Conservation (phyloP, 2,113 vertebrate species). For the Istiophorus platypterus region DNA sequence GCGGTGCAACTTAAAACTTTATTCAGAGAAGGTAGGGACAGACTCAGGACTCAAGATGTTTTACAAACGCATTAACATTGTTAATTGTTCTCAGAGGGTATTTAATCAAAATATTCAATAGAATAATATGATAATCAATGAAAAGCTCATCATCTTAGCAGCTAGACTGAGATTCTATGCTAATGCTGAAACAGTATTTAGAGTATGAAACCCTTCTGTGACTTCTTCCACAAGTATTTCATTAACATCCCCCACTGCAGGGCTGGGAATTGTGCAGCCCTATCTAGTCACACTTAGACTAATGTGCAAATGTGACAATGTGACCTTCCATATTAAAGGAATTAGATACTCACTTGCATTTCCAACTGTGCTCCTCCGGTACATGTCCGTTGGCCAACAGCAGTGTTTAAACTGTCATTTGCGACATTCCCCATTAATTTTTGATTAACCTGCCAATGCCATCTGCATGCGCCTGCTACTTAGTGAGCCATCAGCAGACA, state of each 20-base stretch:
- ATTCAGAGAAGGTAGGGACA: background rate
- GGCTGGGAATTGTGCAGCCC: conserved; percentile 5
- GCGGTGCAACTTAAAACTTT: background rate
- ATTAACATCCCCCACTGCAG: background rate
- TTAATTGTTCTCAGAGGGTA: background rate
- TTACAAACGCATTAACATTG: background rate
- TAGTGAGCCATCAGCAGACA: conserved; percentile 59
- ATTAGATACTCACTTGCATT: conserved; percentile 54
- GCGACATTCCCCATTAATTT: conserved; percentile 68
- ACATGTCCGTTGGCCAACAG: conserved; percentile 36
- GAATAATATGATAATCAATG: background rate
- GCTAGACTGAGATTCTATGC: background rate
- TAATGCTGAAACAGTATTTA: background rate
- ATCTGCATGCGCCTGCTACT: conserved; percentile 57
- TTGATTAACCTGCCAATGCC: conserved; percentile 74
- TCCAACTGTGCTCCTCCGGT: conserved; percentile 29
- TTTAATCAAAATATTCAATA: background rate
- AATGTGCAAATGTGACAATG: conserved; percentile 56
- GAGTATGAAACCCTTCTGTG: background rate
- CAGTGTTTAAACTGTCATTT: conserved; percentile 72
- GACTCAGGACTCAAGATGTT: background rate
- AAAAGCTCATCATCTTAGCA: background rate
- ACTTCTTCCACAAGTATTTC: conserved; percentile 15
- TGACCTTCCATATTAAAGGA: conserved; percentile 56
- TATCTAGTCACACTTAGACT: conserved; percentile 42